Evolutionary conservation across 2,113 vertebrate species (phyloP).

Genomic region (Tetrao urogallus): DNA sequence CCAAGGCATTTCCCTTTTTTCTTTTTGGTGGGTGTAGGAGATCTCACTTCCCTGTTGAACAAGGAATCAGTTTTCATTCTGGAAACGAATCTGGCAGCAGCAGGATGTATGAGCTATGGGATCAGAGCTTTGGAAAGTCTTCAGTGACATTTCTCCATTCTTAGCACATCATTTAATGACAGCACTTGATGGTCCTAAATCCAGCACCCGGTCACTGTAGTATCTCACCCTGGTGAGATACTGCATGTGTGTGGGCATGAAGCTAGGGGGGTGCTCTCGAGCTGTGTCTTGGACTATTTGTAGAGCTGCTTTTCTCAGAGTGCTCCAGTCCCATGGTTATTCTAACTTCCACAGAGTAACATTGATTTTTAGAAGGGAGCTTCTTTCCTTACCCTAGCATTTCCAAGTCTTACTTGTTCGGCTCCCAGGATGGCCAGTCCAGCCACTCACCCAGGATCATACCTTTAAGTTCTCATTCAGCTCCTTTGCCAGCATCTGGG

Average conservation of each 20-base stretch:
- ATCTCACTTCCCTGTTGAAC: slow-evolving; percentile 47
- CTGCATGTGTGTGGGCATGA: background rate
- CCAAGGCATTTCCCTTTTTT: slow-evolving; percentile 55
- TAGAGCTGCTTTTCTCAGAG: background rate
- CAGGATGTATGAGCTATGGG: slow-evolving; percentile 7
- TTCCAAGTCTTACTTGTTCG: background rate
- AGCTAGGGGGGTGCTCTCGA: background rate
- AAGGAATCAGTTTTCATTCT: slow-evolving; percentile 41
- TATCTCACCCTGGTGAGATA: background rate
- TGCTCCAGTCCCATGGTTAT: background rate
- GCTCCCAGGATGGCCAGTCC: background rate
- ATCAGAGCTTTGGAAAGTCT: slow-evolving; percentile 46
- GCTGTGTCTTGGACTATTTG: background rate
- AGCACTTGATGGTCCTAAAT: slow-evolving; percentile 38
- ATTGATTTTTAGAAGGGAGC: background rate
- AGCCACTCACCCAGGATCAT: background rate
- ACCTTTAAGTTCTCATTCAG: background rate
- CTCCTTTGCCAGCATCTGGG: background rate
- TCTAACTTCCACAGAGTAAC: background rate
- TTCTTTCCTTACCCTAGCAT: background rate
- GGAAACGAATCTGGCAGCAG: slow-evolving; percentile 45
- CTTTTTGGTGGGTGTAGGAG: slow-evolving; percentile 19
- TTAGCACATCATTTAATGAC: slow-evolving; percentile 52
- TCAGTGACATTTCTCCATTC: slow-evolving; percentile 61
- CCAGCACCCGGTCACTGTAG: background rate